Conservation (phyloP, 1,140 invertebrate genomes). For the Lordiphosa collinella region DNA sequence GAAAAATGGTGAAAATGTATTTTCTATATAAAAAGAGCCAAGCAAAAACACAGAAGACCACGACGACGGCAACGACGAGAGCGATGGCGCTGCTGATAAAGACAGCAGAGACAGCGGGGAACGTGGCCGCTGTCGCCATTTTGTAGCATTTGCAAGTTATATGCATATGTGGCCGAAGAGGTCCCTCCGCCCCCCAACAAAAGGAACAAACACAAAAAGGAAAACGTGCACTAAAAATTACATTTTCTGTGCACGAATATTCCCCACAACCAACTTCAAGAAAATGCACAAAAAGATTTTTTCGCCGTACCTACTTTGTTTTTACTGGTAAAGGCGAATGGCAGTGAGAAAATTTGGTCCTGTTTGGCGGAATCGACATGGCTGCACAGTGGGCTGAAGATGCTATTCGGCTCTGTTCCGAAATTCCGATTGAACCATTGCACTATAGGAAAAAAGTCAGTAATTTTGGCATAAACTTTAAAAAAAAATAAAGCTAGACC, state of each 20-base stretch:
- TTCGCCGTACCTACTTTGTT: constrained; percentile 38
- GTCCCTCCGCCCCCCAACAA: not conserved
- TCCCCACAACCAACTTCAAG: constrained; percentile 60
- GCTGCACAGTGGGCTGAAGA: constrained; percentile 23
- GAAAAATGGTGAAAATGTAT: constrained; percentile 60
- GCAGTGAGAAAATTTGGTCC: constrained; percentile 28
- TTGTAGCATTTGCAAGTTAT: constrained; percentile 71
- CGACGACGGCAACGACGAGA: constrained; percentile 18
- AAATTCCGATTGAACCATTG: too few species aligned
- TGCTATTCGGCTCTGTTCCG: too few species aligned
- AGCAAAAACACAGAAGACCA: constrained; percentile 38
- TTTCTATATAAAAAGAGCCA: constrained; percentile 62
- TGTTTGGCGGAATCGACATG: constrained; percentile 21
- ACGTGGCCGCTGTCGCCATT: constrained; percentile 65
- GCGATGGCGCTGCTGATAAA: constrained; percentile 66
- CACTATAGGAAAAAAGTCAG: too few species aligned
- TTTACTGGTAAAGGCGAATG: constrained; percentile 18
- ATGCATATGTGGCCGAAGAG: constrained; percentile 50
- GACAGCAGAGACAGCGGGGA: constrained; percentile 49
- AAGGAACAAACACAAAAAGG: constrained; percentile 10
- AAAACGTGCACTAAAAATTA: constrained; percentile 67
- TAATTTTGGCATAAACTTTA: too few species aligned
- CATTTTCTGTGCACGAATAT: constrained; percentile 71
- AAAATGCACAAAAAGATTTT: constrained; percentile 66
- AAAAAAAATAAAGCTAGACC: too few species aligned